Base-by-base conservation (phyloP, 2,888 invertebrate genomes). In the Biston stratarius region DNA sequence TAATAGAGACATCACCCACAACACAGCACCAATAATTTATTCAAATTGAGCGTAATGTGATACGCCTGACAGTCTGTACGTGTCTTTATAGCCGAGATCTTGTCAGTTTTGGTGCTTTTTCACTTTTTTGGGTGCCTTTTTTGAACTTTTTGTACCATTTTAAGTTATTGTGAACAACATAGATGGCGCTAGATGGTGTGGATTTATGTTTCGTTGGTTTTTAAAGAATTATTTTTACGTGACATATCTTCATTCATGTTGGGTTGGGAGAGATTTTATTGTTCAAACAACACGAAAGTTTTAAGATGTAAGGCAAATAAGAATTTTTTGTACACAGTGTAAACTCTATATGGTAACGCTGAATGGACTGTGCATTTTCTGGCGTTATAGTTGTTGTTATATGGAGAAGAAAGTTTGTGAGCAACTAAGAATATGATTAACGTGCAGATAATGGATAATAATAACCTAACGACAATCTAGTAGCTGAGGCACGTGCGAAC, bases 1-100 rank as follows among this genome's bases (percentile, higher is more conserved):
- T 86, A 90, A 91, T 91, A 88, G 87, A 91, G 91, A 88, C 89
- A 90, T 91, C 90, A 87, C 80, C 77, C 70, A 67, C 70, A 66
- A 77, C 78, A 79, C 81, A 75, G 76, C 70, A 64, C 78, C 80
- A 74, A 88, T 91, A 90, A 87, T 82, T 91, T 91, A 91, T 90
- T 90, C 84, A 90, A 91, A 91, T 89, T 84, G 86, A 83, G 74
- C 78, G 91, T 85, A 91, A 91, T 89, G 77, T 81, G 86, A 91
- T 88, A 88, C 86, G 81, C 85, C 85, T 82, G 64, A 70, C 70
- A 64, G 79, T 77, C 78, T 81, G 85, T 90, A 89, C 91, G 90
- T 91, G 90, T 80, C 75, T 77, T 79, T 74, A 79, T 75, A 72
- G 74, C 72, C 64, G 34, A 81, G 75, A 78, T 78, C 73, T 75